phyloP scores from a whole-genome alignment of 2,113 vertebrate species.

The Asarcornis scutulata region DNA sequence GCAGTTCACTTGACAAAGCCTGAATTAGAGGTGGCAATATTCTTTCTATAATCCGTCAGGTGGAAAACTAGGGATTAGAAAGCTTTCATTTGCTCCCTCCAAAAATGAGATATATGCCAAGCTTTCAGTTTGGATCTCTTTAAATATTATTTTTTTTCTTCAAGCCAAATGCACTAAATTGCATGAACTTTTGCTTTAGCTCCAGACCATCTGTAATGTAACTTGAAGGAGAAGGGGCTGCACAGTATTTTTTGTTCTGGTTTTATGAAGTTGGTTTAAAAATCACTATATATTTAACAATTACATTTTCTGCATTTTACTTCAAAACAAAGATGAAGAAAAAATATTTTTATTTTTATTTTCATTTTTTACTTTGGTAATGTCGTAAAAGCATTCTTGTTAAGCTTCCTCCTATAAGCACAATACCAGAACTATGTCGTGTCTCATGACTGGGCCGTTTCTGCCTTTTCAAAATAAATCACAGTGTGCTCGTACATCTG shows the following conservation, averaged over 20 bases:
- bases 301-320: background rate
- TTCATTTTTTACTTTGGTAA: background rate
- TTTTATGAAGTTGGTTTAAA: background rate
- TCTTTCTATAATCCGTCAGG: background rate
- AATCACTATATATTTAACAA: background rate
- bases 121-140: background rate
- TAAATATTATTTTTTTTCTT: background rate
- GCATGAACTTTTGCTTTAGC: background rate
- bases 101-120: background rate
- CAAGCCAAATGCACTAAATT: background rate
- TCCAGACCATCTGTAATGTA: background rate
- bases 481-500: background rate
- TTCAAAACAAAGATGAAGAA: background rate
- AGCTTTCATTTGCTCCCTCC: background rate
- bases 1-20: background rate
- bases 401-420: background rate
- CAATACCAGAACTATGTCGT: background rate
- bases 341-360: background rate
- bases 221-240: background rate
- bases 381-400: background rate
- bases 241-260: background rate
- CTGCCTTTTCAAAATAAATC: background rate
- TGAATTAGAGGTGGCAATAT: background rate
- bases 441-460: background rate
- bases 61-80: background rate